Base-by-base conservation (phyloP, 2,113 vertebrate species). In the Prolemur simus region DNA sequence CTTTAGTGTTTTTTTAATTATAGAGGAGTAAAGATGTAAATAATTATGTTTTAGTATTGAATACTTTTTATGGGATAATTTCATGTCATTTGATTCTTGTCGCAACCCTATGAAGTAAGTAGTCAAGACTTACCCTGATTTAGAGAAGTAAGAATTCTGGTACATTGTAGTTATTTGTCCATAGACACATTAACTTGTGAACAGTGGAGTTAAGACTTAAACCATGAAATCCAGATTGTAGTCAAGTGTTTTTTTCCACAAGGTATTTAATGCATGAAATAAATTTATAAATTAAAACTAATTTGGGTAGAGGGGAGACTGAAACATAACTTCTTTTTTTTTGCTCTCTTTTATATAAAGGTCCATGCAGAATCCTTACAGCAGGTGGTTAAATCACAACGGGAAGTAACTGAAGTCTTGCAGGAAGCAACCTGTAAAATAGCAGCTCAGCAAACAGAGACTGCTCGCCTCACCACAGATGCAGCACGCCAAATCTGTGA, bases 361-460 rank as follows among this genome's bases (percentile, higher is more conserved):
- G 99, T 98, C 87, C 99, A 99, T 58, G 98, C 98, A 11, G 99
- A 99, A 96, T 98, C 99, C 10, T 98, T 99, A 76, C 99, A 99
- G 96, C 99, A 98, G 95, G 98, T 99, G 96, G 98, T 98, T n/a
- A 99, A 99, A 87, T 98, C 99, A 80, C 99, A 98, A 91, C 99
- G 99, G 96, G 98, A 99, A 95, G 97, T 98, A 68, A 98, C 98
- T 64, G 98, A 98, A 85, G 98, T 96, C 60, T 97, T 99, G 63
- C 99, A 99, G 68, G 99, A 99, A 86, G 96, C 98, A 60, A 96
- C 97, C 0, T 98, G 98, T 96, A 99, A 99, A 97, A 99, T 99
- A 98, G 98, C 99, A 94, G 98, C 98, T 97, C 99, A 99, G 83
- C 99, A 99, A 90, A 97, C 98, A n/a, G 99, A 99, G 94, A 94